phyloP scores from a whole-genome alignment of 2,797 vertebrate genomes.

The Sebastes variabilis region DNA sequence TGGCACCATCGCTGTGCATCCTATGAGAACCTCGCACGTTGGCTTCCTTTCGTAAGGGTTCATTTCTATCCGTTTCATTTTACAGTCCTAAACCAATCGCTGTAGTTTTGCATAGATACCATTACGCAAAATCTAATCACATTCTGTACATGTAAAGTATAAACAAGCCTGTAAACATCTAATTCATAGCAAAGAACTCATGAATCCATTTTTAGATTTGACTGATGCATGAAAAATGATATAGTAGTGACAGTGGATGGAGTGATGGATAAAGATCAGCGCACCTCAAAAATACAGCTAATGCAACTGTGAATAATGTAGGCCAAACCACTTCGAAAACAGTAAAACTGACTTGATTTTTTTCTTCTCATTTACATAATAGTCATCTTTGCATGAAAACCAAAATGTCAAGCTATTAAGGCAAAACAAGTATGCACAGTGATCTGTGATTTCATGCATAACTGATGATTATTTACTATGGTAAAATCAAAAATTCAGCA shows the following conservation, averaged over 20 bases:
- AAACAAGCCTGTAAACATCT: conserved; percentile 64
- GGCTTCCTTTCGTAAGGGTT: conserved; percentile 40
- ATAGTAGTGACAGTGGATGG: conserved; percentile 24
- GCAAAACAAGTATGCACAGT: conserved; percentile 85
- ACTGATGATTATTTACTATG: conserved; percentile 58
- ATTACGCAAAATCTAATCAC: conserved; percentile 69
- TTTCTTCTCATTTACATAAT: conserved; percentile 37
- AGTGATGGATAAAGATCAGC: conserved; percentile 38
- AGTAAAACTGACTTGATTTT: conserved; percentile 28
- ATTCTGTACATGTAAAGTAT: conserved; percentile 68
- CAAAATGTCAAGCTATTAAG: conserved; percentile 75
- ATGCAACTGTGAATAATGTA: conserved; percentile 30
- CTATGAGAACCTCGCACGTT: conserved; percentile 19
- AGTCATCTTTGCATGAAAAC: conserved; percentile 69
- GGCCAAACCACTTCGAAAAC: conserved; percentile 39
- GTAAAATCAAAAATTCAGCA: conserved; percentile 40
- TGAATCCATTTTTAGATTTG: conserved; percentile 13
- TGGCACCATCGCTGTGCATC: conserved; percentile 47
- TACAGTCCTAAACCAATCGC: conserved; percentile 58
- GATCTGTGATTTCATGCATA: conserved; percentile 80
- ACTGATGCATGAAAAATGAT: conserved; percentile 22
- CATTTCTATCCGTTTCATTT: conserved; percentile 29
- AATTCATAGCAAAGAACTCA: conserved; percentile 21
- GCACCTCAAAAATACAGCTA: conserved; percentile 39
- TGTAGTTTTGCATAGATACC: conserved; percentile 82